phyloP scores from a whole-genome alignment of 2,888 invertebrate genomes.

The Criorhina ranunculi region DNA sequence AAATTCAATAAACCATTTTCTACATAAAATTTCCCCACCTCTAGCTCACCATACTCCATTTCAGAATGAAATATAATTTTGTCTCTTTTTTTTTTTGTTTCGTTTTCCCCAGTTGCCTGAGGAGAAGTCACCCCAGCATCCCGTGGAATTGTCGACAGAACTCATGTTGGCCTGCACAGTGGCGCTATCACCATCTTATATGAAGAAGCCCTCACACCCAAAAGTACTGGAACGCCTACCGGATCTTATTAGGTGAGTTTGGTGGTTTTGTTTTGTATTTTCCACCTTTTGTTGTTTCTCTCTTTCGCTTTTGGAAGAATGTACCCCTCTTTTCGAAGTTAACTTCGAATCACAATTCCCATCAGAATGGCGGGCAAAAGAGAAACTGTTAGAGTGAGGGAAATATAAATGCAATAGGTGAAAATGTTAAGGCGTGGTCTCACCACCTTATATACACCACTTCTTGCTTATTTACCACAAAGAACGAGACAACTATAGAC shows the following conservation, averaged over 20 bases:
- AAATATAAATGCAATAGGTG: constrained; percentile 9
- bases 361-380: constrained; percentile 22
- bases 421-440: constrained; percentile 54
- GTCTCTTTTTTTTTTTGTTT: constrained; percentile 46
- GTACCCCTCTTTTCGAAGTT: constrained; percentile 36
- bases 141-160: constrained; percentile 85
- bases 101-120: constrained; percentile 83
- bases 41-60: constrained; percentile 57
- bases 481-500: constrained; percentile 45
- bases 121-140: constrained; percentile 85
- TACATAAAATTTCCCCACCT: constrained; percentile 67
- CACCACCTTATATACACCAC: constrained; percentile 57
- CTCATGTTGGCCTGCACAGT: constrained; percentile 84
- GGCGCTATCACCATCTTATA: constrained; percentile 84
- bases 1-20: constrained; percentile 76
- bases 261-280: constrained; percentile 48
- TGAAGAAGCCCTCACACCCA: constrained; percentile 84
- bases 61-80: constrained; percentile 46
- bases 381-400: neutral
- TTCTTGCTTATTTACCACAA: constrained; percentile 24
- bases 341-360: constrained; percentile 4
- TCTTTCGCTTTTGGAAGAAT: constrained; percentile 41
- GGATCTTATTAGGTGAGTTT: constrained; percentile 84
- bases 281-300: constrained; percentile 57
- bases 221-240: constrained; percentile 85